Conservation (phyloP, 2,888 invertebrate genomes). For the Aplocera efformata region DNA sequence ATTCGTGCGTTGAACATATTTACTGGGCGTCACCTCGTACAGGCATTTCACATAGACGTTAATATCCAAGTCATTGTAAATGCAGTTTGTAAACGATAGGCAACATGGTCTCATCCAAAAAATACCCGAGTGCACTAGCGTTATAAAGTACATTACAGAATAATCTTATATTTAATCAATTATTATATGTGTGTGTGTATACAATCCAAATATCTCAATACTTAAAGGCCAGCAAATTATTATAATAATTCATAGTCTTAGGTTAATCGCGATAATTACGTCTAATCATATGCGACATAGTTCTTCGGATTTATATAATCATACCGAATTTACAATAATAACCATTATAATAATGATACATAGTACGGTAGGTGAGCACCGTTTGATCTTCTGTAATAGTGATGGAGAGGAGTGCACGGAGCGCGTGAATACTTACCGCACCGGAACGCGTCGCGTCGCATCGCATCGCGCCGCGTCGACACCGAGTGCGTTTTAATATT, state of each 20-base stretch:
- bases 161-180: slow-evolving; percentile 19
- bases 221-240: slow-evolving; percentile 57
- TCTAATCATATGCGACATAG: slow-evolving; percentile 26
- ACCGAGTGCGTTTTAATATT: slow-evolving; percentile 30
- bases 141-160: slow-evolving; percentile 19
- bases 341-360: slow-evolving; percentile 1
- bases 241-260: slow-evolving; percentile 20
- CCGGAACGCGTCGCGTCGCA: too few species aligned
- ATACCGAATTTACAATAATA: slow-evolving; percentile 40
- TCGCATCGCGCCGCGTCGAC: too few species aligned
- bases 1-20: too few species aligned
- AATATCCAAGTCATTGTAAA: too few species aligned
- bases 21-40: too few species aligned
- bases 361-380: too few species aligned
- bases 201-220: slow-evolving; percentile 39
- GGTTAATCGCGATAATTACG: slow-evolving; percentile 4
- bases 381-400: too few species aligned
- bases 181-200: slow-evolving; percentile 32
- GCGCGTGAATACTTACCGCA: too few species aligned
- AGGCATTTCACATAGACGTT: too few species aligned
- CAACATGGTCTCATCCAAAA: too few species aligned
- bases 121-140: slow-evolving; percentile 8
- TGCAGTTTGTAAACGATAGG: too few species aligned
- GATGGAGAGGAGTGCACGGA: too few species aligned
- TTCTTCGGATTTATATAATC: slow-evolving; percentile 38